Base-by-base conservation (phyloP, 37 sponge, comb jelly and placozoan species). In the Crambe crambe region DNA sequence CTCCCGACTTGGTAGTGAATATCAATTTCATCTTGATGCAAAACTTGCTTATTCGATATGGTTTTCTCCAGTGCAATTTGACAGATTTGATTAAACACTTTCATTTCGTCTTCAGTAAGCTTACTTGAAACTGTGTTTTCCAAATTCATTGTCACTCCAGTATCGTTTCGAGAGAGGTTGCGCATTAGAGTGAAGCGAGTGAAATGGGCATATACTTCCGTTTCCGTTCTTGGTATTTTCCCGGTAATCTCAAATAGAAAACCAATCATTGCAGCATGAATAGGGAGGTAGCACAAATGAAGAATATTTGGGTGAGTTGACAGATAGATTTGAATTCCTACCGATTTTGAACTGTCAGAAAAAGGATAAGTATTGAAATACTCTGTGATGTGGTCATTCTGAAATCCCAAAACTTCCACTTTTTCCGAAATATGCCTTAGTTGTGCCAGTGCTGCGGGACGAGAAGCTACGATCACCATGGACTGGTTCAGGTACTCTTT, bases 231-330 rank as follows among this genome's bases (percentile, higher is more conserved):
- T 39, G 80, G 80, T 4, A 80, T n/a, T 38, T 3, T 27, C 2
- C 42, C 59, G 2, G n/a, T 23, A 1, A 23, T 1, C 22, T 70
- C 80, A 70, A 57, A 70, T 2, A 80, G 40, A 26, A 22, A 70
- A 35, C 31, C 18, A 3, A 80, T 18, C 60, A 80, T 80, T 25
- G 71, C 80, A 34, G 23, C 8, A 39, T 80, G 71, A 12, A 80
- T 32, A 32, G 80, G 80, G 15, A 80, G 71, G 25, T 80, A 70
- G 29, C 71, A 70, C 80, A 80, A 70, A 59, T 70, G 80, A 38
- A 25, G 47, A 2, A 80, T 27, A 37, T 69, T 70, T 3, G 40
- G 72, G 37, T 80, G 72, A 1, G 12, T 21, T 6, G 56, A 3
- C 0, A 80, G 31, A 30, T 80, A 58, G 34, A n/a, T n/a, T n/a